phyloP scores from a whole-genome alignment of 2,113 vertebrate genomes.

The Spheniscus mendiculus region DNA sequence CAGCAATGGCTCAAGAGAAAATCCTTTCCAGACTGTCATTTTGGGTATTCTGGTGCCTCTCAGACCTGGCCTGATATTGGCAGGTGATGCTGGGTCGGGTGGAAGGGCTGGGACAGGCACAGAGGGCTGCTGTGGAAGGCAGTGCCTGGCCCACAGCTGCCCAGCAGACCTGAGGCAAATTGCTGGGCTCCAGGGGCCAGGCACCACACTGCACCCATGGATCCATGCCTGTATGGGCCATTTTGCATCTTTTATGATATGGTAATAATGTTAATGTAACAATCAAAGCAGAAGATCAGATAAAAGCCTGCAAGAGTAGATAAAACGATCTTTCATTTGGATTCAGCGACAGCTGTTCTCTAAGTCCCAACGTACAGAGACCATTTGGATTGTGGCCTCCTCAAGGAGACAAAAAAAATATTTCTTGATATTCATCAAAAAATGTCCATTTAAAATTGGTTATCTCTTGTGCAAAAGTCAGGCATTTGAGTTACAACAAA shows the following conservation, averaged over 20 bases:
- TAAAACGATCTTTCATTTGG: background rate
- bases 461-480: background rate
- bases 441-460: rapidly evolving
- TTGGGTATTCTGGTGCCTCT: background rate
- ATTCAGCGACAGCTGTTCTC: background rate
- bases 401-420: background rate
- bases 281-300: background rate
- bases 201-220: background rate
- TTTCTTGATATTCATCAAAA: background rate
- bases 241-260: background rate
- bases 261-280: background rate
- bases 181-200: background rate
- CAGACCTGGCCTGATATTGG: background rate
- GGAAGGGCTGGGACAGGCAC: background rate
- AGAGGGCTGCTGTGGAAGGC: background rate
- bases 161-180: background rate
- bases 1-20: background rate
- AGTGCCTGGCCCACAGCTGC: background rate
- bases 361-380: background rate
- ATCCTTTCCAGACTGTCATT: background rate
- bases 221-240: rapidly evolving
- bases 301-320: background rate
- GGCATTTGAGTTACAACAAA: background rate
- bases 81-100: background rate
- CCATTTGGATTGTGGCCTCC: background rate